Base-by-base conservation (phyloP, 2,888 invertebrate species). In the Thecocarcelia acutangulata region DNA sequence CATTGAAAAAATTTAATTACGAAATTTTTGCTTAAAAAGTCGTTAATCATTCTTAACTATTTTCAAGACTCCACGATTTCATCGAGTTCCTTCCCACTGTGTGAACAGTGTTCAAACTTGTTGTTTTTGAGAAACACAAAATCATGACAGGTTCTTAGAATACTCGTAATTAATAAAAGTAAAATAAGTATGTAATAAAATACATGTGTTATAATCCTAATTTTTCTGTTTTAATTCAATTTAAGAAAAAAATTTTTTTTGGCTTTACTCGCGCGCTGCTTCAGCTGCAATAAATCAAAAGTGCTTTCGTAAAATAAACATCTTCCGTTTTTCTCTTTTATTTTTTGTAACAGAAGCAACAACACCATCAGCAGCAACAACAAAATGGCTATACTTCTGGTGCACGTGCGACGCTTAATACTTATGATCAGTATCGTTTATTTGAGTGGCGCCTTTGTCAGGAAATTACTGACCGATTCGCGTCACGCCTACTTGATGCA, bases 321-420 rank as follows among this genome's bases (percentile, higher is more conserved):
- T 19, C 33, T 21, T 46, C 40, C 17, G 46, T 50, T 24, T 11
- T 50, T 1, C 21, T 24, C 5, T 24, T 24, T 2, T 2, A 3
- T 24, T 24, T 24, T 24, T 24, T 24, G 3, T 33, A 33, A 33
- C 33, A 33, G 3, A 28, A 33, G 33, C 21, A 59, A 66, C 12
- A 28, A 3, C 15, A 52, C 2, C 6, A 19, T 1, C n/a, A 15
- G 6, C 44, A 63, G 6, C 48, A 59, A 40, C 21, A 33, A 58
- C 33, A 48, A 70, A 56, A 90, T 90, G 90, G 90, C 88, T 46
- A 85, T 90, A 76, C 73, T 90, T 44, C 76, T 90, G 75, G 87
- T 90, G 46, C 90, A 90, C 83, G 84, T 90, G 84, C 88, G 90
- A 40, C 90, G 90, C 70, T 86, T 90, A 46, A 89, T 90, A 82